phyloP scores from a whole-genome alignment of 2,797 vertebrate species.

The Avahi laniger region DNA sequence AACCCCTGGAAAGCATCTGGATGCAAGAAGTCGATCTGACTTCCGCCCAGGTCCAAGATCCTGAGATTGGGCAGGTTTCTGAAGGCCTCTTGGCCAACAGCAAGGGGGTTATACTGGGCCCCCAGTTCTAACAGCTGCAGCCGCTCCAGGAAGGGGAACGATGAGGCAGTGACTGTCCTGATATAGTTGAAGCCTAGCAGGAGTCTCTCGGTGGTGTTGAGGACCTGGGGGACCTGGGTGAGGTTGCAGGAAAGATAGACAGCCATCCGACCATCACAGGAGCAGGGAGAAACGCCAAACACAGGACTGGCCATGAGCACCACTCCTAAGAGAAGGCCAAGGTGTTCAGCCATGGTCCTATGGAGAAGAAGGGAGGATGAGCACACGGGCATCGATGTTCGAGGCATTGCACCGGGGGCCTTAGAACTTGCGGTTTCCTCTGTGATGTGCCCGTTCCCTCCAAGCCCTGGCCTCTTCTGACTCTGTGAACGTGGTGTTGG shows the following conservation, averaged over 20 bases:
- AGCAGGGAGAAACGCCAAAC: conserved; percentile 76
- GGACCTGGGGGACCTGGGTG: conserved; percentile 86
- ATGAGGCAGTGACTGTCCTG: conserved; percentile 82
- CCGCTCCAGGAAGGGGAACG: conserved; percentile 83
- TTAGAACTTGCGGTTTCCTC: neutral
- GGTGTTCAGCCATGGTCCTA: conserved; percentile 78
- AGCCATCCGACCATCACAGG: conserved; percentile 64
- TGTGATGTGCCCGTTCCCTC: fast-evolving
- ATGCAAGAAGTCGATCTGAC: conserved; percentile 81
- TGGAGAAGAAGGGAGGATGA: conserved; percentile 34
- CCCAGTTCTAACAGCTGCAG: conserved; percentile 84
- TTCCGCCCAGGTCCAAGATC: conserved; percentile 85
- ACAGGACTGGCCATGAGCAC: conserved; percentile 60
- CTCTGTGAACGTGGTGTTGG: neutral
- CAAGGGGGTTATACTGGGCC: conserved; percentile 79
- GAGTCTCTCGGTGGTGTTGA: conserved; percentile 81
- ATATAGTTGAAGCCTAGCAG: conserved; percentile 87
- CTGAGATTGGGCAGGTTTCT: conserved; percentile 85
- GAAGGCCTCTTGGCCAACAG: conserved; percentile 88
- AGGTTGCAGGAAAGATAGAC: conserved; percentile 73
- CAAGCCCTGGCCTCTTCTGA: neutral
- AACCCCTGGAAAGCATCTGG: conserved; percentile 88
- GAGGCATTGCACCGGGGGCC: fast-evolving
- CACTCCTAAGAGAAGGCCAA: conserved; percentile 78
- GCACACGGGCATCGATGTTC: neutral